Conservation (phyloP, 1,140 invertebrate genomes). For the Leptinotarsa defecta region DNA sequence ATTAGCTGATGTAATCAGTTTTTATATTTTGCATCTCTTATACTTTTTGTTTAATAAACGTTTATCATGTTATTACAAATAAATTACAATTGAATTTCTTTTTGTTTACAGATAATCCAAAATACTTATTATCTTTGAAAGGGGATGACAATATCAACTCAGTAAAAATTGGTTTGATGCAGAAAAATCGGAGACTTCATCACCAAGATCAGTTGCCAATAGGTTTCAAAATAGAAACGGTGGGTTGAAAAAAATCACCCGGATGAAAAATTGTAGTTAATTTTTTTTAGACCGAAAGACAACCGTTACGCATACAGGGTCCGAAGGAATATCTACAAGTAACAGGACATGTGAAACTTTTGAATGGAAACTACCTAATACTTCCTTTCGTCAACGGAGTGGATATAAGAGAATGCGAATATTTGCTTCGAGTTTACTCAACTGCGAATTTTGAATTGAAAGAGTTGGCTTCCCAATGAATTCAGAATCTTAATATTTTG, state of each 20-base stretch:
- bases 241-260: neutral
- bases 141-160: neutral
- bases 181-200: conserved; percentile 27
- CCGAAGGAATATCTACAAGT: neutral
- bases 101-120: conserved; percentile 18
- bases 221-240: conserved; percentile 16
- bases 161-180: conserved; percentile 25
- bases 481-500: no score
- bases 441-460: neutral
- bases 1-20: no score
- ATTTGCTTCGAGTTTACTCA: neutral
- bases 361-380: neutral
- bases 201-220: conserved; percentile 15
- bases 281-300: neutral
- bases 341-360: neutral
- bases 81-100: no score
- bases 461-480: no score
- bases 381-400: neutral
- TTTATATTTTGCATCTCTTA: no score
- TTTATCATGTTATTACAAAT: no score
- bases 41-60: no score
- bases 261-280: no score
- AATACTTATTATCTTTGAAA: conserved; percentile 21
- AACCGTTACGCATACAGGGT: neutral
- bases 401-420: neutral